Evolutionary conservation across 2,797 vertebrate genomes (phyloP), one percentile per base, ranked within the genome.

Genomic region (Leucoraja ocellata): DNA sequence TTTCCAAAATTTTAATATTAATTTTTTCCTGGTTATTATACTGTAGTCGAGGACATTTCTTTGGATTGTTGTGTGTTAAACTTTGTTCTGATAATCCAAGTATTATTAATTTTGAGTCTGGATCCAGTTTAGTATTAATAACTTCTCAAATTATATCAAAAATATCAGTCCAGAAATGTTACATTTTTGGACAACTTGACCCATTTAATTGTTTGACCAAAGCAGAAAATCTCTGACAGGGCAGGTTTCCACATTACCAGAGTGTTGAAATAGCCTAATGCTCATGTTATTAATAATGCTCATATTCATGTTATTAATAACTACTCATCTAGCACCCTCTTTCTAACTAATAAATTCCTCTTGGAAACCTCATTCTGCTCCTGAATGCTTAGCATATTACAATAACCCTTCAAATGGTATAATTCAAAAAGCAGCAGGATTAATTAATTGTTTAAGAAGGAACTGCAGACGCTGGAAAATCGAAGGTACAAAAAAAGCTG

Each of bases 141-240:
- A 32, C 32, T 32, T 32, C 32, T 0, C 0, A 32, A 32, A 32
- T 32, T 32, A 32, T 32, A 32, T 32, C 32, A 32, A 32, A 32
- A 32, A 32, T 32, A 32, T 32, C 32, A 32, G 32, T 32, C 32
- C 32, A 32, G 32, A 32, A 32, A 32, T 32, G 32, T 32, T 32
- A 32, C 32, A 32, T 32, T 32, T 32, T 32, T 32, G 32, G 32
- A 32, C 32, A 32, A 32, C 39, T 92, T n/a, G 76, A 68, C 39
- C 39, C 71, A 92, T 39, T 92, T 92, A 25, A 74, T 76, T 46
- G 23, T 65, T 91, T 65, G 9, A 91, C 39, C 90, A 76, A 28
- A 76, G 74, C 46, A 76, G 39, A 92, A 73, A 46, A 25, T 23
- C 6, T 76, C 25, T 2, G 10, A 76, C 11, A 92, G 76, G 39